A percentile compares a stretch with the other conserved stretches of the same genome.
phyloP scores from a whole-genome alignment of 2,113 vertebrate genomes.

The Peromyscus polionotus region DNA sequence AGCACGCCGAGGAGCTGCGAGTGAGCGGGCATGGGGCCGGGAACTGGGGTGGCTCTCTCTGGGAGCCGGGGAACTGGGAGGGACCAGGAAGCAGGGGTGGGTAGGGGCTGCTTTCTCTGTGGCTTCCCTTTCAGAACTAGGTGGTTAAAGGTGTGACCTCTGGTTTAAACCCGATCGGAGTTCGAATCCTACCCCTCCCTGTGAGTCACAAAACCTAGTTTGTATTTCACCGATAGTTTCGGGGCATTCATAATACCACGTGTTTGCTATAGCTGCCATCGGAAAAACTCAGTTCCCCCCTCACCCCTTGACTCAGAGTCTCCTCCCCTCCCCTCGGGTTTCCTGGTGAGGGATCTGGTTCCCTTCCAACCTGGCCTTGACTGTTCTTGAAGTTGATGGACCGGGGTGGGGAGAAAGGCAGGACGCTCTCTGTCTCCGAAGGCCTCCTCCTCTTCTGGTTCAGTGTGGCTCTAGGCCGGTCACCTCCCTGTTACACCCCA shows the following conservation, averaged over 20 bases:
- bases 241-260: background rate
- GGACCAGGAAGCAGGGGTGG: background rate
- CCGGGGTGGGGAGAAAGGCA: background rate
- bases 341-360: constrained; percentile 28
- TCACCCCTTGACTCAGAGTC: background rate
- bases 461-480: background rate
- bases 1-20: constrained; percentile 89
- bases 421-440: background rate
- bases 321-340: background rate
- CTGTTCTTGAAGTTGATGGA: background rate
- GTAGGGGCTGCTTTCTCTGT: background rate
- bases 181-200: constrained; percentile 16
- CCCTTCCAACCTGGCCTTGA: background rate
- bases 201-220: background rate
- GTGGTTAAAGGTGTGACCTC: constrained; percentile 40
- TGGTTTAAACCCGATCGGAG: background rate
- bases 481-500: background rate
- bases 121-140: background rate
- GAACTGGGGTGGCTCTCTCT: background rate
- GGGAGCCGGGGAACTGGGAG: background rate
- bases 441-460: background rate
- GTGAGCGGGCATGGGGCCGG: constrained; percentile 84
- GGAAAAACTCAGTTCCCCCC: background rate
- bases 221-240: background rate
- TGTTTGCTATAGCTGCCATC: background rate